phyloP scores from a whole-genome alignment of 35 echinoderm and acorn worm genomes.

The Diadema setosum region DNA sequence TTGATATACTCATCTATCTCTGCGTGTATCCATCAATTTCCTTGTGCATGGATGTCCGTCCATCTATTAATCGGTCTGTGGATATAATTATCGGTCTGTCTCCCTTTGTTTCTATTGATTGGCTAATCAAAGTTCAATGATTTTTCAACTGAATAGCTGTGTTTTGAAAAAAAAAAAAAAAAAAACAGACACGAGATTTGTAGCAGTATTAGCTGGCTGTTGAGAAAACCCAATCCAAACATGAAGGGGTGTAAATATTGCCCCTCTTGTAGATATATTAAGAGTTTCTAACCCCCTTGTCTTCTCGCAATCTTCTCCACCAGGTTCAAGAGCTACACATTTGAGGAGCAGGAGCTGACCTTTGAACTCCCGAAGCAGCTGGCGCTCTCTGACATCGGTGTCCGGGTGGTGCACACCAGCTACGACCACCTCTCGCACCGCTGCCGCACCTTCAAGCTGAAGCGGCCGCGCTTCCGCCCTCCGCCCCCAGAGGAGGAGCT shows the following conservation, averaged over 20 bases:
- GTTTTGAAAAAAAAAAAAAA: too few relatives aligned
- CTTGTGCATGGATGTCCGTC: too few relatives aligned
- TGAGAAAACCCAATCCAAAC: neutral
- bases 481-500: neutral
- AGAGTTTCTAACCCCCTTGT: neutral
- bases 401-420: constrained; percentile 66
- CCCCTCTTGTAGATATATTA: neutral
- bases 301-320: neutral
- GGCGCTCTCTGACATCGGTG: constrained; percentile 80
- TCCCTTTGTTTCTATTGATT: too few relatives aligned
- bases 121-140: too few relatives aligned
- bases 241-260: neutral
- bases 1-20: too few relatives aligned
- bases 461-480: constrained; percentile 53
- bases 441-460: constrained; percentile 63
- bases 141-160: too few relatives aligned
- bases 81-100: too few relatives aligned
- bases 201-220: too few relatives aligned
- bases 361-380: constrained; percentile 97
- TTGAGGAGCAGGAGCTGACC: constrained; percentile 60
- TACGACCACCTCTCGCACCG: constrained; percentile 92
- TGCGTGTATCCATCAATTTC: too few relatives aligned
- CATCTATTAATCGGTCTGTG: too few relatives aligned
- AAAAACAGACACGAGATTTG: too few relatives aligned
- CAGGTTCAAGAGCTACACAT: constrained; percentile 90